These are phyloP conservation scores for Cantharis flavilabris DNA, from an alignment of 2,888 invertebrate genomes.

Conservation along the genomic window DNA sequence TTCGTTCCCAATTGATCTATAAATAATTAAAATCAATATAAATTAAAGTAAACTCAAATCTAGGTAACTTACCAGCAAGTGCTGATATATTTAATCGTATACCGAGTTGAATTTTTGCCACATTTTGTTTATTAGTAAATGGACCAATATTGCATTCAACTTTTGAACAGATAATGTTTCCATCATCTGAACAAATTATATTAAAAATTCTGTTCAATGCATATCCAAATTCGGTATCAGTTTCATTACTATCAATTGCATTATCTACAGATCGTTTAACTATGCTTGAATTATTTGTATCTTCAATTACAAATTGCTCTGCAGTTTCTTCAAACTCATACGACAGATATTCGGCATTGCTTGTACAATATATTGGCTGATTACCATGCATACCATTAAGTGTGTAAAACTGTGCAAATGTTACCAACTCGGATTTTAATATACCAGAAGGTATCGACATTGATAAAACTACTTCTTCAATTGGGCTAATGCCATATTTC, in stretches of 20 bases:
- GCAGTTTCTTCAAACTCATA: constrained; percentile 7
- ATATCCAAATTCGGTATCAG: constrained; percentile 6
- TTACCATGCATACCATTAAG: constrained; percentile 37
- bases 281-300: not conserved
- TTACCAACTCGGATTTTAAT: constrained; percentile 14
- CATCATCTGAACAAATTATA: constrained; percentile 49
- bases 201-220: constrained; percentile 43
- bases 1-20: constrained; percentile 41
- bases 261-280: not conserved
- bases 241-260: not conserved
- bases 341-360: constrained; percentile 34
- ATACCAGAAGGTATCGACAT: constrained; percentile 48
- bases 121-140: constrained; percentile 44
- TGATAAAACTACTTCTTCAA: constrained; percentile 47
- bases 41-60: not conserved
- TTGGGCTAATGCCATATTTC: constrained; percentile 53
- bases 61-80: constrained; percentile 45
- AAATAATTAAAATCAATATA: constrained; percentile 24
- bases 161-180: constrained; percentile 43
- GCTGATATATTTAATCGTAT: constrained; percentile 47
- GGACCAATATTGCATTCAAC: constrained; percentile 51
- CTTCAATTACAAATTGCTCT: not conserved
- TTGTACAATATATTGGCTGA: constrained; percentile 41
- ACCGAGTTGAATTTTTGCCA: constrained; percentile 48
- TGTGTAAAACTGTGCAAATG: constrained; percentile 37